Percentiles rank a stretch among this genome's conserved stretches.
Conservation (phyloP, 2,888 invertebrate genomes). For the Catocala fraxini region DNA sequence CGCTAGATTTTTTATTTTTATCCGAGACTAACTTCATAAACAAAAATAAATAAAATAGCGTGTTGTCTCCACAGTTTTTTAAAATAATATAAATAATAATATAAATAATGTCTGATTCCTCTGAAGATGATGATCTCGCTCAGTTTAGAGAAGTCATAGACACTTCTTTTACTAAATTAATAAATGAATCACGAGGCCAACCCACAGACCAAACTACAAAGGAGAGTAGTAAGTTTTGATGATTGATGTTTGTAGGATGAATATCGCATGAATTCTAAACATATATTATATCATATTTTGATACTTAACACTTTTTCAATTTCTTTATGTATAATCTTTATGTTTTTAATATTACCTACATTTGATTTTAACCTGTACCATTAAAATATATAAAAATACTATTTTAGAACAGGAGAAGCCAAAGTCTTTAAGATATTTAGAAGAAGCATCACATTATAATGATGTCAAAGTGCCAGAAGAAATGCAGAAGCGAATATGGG, state of each 20-base stretch:
- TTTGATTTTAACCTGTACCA: too few species aligned
- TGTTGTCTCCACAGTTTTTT: neutral
- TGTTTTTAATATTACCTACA: too few species aligned
- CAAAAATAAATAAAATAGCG: constrained; percentile 35
- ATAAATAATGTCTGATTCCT: constrained; percentile 80
- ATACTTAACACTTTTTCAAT: too few species aligned
- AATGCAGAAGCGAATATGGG: constrained; percentile 83
- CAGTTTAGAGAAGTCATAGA: constrained; percentile 84
- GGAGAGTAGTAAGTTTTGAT: too few species aligned
- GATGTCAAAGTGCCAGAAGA: constrained; percentile 85
- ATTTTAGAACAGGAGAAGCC: constrained; percentile 48
- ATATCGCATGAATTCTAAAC: too few species aligned
- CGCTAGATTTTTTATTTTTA: neutral
- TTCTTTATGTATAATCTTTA: too few species aligned
- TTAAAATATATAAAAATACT: too few species aligned
- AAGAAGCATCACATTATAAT: constrained; percentile 83
- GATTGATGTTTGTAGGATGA: too few species aligned
- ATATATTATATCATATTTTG: too few species aligned
- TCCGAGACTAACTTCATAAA: constrained; percentile 16
- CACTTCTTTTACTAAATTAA: constrained; percentile 72
- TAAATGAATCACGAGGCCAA: constrained; percentile 60
- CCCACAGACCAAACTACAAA: constrained; percentile 31
- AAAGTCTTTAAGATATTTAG: constrained; percentile 76
- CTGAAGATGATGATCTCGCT: constrained; percentile 81
- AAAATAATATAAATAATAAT: neutral